Percentiles rank a stretch among this genome's conserved stretches.
Evolutionary conservation across 2,113 vertebrate species (phyloP).

Genomic region (Montifringilla adamsi): DNA sequence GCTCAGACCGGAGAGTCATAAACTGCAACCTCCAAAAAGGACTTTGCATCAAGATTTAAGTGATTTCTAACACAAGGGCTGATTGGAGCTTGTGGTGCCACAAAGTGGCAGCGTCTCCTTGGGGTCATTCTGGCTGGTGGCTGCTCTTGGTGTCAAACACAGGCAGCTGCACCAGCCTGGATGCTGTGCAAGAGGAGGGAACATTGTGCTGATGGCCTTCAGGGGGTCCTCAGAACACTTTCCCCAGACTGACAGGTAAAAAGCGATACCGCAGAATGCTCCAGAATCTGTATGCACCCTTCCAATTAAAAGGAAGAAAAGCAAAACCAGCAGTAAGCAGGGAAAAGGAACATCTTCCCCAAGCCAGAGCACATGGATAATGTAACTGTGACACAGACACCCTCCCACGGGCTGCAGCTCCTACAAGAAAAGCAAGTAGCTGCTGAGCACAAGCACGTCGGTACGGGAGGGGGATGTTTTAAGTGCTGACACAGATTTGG

Average conservation of each 20-base stretch:
- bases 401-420: conserved; percentile 48
- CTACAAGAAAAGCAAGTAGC: conserved; percentile 42
- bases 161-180: fast-evolving
- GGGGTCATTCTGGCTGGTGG: neutral
- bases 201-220: neutral
- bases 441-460: conserved; percentile 17
- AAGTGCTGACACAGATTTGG: conserved; percentile 45
- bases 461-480: neutral
- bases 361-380: neutral
- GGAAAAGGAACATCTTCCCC: neutral
- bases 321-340: neutral
- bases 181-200: neutral
- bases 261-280: fast-evolving
- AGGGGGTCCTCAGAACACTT: neutral
- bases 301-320: neutral
- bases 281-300: neutral
- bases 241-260: neutral
- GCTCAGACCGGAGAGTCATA: neutral
- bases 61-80: neutral
- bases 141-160: neutral
- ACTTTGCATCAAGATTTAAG: neutral
- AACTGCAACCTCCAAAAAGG: neutral
- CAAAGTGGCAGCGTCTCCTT: neutral
- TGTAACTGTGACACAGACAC: conserved; percentile 17
- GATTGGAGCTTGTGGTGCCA: neutral